Evolutionary conservation across 2,113 vertebrate genomes (phyloP).

Genomic region (Anhinga anhinga): DNA sequence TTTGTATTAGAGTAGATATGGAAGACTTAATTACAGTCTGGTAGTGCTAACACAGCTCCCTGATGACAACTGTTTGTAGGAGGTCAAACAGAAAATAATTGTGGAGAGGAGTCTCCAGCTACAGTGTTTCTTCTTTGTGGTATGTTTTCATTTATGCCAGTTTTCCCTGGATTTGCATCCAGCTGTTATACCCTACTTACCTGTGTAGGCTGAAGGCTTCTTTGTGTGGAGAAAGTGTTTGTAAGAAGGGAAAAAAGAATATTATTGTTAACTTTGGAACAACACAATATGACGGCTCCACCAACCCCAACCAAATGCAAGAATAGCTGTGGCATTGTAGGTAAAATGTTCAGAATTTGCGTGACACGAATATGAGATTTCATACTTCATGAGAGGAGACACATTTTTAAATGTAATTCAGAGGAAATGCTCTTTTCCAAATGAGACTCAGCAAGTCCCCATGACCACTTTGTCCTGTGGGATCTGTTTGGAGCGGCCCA

Average conservation of each 20-base stretch:
- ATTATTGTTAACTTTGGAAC: background rate
- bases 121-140: background rate
- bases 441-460: background rate
- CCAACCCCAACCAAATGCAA: background rate
- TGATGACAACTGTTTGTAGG: background rate
- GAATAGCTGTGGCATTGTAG: background rate
- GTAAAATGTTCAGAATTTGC: background rate
- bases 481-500: background rate
- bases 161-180: background rate
- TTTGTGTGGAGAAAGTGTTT: background rate
- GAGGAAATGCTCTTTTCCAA: background rate
- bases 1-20: background rate
- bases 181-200: background rate
- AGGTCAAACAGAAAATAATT: background rate
- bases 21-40: background rate
- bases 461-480: background rate
- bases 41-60: background rate
- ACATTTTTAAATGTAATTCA: background rate
- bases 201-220: background rate
- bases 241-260: background rate
- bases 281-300: background rate
- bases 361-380: background rate
- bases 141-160: background rate
- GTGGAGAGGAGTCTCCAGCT: background rate
- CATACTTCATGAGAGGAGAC: background rate